Evolutionary conservation across 2,113 vertebrate genomes (phyloP).

Genomic region (Pteropus alecto): DNA sequence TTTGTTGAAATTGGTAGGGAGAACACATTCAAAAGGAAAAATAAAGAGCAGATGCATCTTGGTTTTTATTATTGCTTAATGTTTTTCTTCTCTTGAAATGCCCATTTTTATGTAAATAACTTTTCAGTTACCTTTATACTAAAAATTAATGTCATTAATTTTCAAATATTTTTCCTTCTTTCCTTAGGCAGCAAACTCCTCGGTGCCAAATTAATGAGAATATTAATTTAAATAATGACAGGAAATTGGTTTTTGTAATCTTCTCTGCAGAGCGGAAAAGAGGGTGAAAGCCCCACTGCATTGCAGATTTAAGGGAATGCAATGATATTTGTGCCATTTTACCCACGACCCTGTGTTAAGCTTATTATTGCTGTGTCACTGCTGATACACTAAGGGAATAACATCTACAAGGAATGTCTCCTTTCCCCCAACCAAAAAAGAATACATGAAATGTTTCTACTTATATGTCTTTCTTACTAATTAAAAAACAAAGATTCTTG

Average conservation of each 20-base stretch:
- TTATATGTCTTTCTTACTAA: not conserved
- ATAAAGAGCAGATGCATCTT: conserved; percentile 45
- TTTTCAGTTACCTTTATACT: conserved; percentile 56
- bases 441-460: not conserved
- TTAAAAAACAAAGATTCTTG: not conserved
- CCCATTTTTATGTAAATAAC: not conserved
- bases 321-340: not conserved
- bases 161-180: conserved; percentile 58
- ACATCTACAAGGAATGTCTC: not conserved
- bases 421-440: not conserved
- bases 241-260: conserved; percentile 46
- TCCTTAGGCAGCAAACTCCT: conserved; percentile 36
- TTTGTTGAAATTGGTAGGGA: not conserved
- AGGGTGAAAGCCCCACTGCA: not conserved
- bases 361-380: not conserved
- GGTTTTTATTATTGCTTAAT: conserved; percentile 45
- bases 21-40: conserved; percentile 31
- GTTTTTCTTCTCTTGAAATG: conserved; percentile 35
- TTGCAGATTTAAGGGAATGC: not conserved
- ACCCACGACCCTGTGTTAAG: not conserved
- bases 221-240: conserved; percentile 74
- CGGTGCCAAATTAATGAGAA: conserved; percentile 10
- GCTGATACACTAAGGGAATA: not conserved
- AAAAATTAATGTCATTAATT: conserved; percentile 68
- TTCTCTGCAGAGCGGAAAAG: conserved; percentile 26